Evolutionary conservation across 2,113 vertebrate species (phyloP).

Genomic region (Dipodomys spectabilis): DNA sequence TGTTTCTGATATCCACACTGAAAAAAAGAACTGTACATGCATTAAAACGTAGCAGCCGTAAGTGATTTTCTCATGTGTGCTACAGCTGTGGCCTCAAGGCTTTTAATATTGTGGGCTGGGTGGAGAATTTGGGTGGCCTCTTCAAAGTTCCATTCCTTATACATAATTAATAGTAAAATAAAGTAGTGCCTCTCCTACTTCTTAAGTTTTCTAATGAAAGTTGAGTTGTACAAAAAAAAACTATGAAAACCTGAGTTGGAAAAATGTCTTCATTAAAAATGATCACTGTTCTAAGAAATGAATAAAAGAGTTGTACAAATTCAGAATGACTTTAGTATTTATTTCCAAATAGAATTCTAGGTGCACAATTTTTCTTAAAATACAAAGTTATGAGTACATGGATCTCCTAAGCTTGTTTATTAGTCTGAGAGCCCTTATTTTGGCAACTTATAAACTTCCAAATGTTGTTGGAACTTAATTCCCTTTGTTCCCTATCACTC

Average conservation of each 20-base stretch:
- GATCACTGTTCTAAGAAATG: not conserved
- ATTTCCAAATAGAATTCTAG: not conserved
- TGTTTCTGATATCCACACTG: not conserved
- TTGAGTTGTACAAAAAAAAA: not conserved
- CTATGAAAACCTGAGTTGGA: not conserved
- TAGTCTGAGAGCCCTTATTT: not conserved
- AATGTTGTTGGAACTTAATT: not conserved
- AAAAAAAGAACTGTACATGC: constrained; percentile 34
- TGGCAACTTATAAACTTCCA: not conserved
- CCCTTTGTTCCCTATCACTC: not conserved
- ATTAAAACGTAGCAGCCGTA: not conserved
- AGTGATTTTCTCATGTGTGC: constrained; percentile 4
- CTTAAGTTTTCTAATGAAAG: constrained; percentile 9
- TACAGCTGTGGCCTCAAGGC: not conserved
- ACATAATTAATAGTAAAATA: constrained; percentile 65
- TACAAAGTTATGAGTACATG: not conserved
- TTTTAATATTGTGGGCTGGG: not conserved
- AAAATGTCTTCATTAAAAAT: not conserved
- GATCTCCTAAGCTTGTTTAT: not conserved
- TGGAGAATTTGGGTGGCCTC: constrained; percentile 5
- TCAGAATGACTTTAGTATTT: not conserved
- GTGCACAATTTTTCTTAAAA: not conserved
- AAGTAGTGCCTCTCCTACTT: not conserved
- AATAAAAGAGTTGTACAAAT: not conserved
- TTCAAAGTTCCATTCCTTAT: constrained; percentile 40